phyloP scores from a whole-genome alignment of 2,797 vertebrate species.

The Acropternis orthonyx region DNA sequence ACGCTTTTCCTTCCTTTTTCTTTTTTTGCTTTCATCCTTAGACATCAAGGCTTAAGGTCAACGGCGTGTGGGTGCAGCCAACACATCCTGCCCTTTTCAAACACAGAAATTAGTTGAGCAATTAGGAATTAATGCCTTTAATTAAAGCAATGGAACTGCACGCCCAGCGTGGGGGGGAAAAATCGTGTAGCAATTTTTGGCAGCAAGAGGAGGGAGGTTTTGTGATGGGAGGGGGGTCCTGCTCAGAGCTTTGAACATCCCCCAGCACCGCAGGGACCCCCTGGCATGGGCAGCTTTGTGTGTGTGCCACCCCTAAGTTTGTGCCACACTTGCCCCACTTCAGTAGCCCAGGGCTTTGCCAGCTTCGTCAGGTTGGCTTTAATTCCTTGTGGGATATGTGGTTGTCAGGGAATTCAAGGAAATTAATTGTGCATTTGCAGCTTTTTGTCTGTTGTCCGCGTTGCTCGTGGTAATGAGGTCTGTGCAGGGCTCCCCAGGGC shows the following conservation, averaged over 20 bases:
- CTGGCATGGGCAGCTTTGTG: background rate
- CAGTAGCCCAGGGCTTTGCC: background rate
- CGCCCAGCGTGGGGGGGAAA: background rate
- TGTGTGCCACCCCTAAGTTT: fast-evolving
- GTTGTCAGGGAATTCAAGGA: background rate
- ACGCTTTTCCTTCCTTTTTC: background rate
- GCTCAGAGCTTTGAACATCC: background rate
- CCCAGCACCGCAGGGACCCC: background rate
- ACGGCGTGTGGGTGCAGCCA: background rate
- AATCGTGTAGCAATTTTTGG: fast-evolving
- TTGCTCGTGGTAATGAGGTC: fast-evolving
- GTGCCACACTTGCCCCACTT: background rate
- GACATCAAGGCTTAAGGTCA: slow-evolving; percentile 10
- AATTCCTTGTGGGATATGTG: background rate
- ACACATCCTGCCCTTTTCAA: background rate
- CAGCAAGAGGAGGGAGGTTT: background rate
- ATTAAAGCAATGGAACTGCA: slow-evolving; percentile 2
- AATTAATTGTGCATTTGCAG: background rate
- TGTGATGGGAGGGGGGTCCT: background rate
- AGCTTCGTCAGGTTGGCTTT: background rate
- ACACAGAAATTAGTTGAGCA: slow-evolving; percentile 25
- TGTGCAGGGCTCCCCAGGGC: background rate
- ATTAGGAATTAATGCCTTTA: slow-evolving; percentile 45
- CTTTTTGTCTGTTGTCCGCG: background rate
- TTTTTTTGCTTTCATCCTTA: background rate